These are phyloP conservation scores for Heterodera carotae DNA, from an alignment of 1,140 invertebrate genomes.

Conservation along the genomic window DNA sequence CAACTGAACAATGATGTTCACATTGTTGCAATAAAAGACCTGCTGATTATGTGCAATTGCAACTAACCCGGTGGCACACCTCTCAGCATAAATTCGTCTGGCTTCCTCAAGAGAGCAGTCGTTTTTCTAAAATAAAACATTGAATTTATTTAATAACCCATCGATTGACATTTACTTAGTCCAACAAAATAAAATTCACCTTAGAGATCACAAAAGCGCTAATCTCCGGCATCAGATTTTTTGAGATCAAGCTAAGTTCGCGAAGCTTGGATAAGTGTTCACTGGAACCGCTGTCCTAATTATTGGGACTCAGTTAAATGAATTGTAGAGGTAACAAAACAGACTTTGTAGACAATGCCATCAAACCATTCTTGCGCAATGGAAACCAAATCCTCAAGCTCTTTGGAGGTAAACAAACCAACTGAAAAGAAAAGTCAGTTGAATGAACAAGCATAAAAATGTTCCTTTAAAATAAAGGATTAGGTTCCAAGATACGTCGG, in stretches of 20 bases:
- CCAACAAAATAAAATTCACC: slow-evolving; percentile 4
- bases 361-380: slow-evolving; percentile 20
- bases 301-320: no score
- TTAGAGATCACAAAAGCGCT: slow-evolving; percentile 10
- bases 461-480: no score
- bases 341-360: neutral
- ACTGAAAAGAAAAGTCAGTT: slow-evolving; percentile 16
- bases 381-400: slow-evolving; percentile 18
- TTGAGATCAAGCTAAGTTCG: neutral
- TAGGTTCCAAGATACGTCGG: no score
- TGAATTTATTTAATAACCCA: neutral
- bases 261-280: neutral
- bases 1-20: neutral
- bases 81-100: slow-evolving; percentile 21
- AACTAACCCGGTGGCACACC: slow-evolving; percentile 19
- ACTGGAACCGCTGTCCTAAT: no score
- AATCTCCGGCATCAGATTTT: slow-evolving; percentile 19
- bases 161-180: neutral
- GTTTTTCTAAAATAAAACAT: neutral
- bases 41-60: no score
- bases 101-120: slow-evolving; percentile 19
- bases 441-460: neutral
- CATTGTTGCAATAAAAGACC: no score
- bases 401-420: slow-evolving; percentile 15
- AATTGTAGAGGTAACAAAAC: no score